Evolutionary conservation across 2,888 invertebrate genomes (phyloP).

Genomic region (Tiliacea citrago): DNA sequence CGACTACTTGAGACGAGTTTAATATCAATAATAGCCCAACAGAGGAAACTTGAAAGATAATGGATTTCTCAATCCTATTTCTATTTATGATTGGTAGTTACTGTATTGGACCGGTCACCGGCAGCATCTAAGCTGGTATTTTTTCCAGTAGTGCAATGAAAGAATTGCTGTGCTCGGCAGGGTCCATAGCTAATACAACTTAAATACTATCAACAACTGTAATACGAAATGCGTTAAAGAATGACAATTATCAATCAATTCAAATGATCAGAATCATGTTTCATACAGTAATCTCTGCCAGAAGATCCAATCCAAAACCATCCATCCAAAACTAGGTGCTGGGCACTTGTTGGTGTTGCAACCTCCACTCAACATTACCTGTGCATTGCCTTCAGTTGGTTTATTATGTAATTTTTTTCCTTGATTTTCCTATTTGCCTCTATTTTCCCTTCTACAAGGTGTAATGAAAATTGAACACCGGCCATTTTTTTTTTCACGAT

Average conservation of each 20-base stretch:
- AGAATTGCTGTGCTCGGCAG: too few relatives aligned
- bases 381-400: neutral
- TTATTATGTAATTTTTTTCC: neutral
- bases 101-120: neutral
- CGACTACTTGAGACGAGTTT: constrained; percentile 9
- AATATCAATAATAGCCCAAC: constrained; percentile 9
- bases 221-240: neutral
- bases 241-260: neutral
- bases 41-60: constrained; percentile 10
- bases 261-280: neutral
- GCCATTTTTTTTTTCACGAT: neutral
- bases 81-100: constrained; percentile 17
- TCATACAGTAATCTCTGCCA: neutral
- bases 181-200: neutral
- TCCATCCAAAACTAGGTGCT: neutral
- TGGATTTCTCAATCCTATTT: constrained; percentile 9
- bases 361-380: neutral
- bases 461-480: neutral
- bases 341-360: too few relatives aligned
- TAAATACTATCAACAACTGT: neutral
- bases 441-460: neutral
- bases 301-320: neutral
- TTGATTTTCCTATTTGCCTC: neutral
- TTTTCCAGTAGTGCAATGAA: constrained; percentile 1
- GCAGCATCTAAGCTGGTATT: constrained; percentile 2